phyloP scores from a whole-genome alignment of 2,888 invertebrate species.

The Leptopilina syphax region DNA sequence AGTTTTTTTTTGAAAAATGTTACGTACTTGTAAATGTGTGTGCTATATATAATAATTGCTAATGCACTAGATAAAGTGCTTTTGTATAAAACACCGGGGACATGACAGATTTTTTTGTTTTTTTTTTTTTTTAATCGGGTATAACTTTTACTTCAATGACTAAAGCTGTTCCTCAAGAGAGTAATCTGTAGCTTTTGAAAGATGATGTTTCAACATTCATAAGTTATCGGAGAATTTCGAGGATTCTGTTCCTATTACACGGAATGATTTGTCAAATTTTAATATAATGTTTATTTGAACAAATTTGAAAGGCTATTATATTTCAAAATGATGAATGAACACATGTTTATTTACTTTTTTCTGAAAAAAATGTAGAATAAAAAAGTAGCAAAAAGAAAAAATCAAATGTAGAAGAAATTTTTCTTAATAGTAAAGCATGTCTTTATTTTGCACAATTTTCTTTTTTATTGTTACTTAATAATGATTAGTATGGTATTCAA shows the following conservation, averaged over 20 bases:
- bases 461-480: neutral
- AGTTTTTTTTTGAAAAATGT: conserved; percentile 12
- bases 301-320: neutral
- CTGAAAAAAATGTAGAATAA: conserved; percentile 11
- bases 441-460: conserved; percentile 31
- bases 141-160: conserved; percentile 25
- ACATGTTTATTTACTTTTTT: conserved; percentile 14
- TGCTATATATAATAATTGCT: conserved; percentile 41
- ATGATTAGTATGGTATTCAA: neutral
- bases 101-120: neutral
- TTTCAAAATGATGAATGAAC: neutral
- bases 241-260: neutral
- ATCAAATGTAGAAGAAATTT: neutral
- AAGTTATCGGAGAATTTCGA: conserved; percentile 22
- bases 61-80: conserved; percentile 28
- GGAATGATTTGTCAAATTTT: conserved; percentile 13
- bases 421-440: conserved; percentile 13
- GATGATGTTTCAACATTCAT: conserved; percentile 39
- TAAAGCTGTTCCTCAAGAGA: conserved; percentile 16
- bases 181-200: conserved; percentile 30
- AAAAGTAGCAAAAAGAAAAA: neutral
- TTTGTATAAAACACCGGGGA: conserved; percentile 8
- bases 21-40: conserved; percentile 46
- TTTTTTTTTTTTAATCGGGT: conserved; percentile 24
- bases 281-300: neutral